Percentiles rank a stretch among this genome's conserved stretches.
Conservation (phyloP, 2,888 invertebrate genomes). For the Lepas anatifera region DNA sequence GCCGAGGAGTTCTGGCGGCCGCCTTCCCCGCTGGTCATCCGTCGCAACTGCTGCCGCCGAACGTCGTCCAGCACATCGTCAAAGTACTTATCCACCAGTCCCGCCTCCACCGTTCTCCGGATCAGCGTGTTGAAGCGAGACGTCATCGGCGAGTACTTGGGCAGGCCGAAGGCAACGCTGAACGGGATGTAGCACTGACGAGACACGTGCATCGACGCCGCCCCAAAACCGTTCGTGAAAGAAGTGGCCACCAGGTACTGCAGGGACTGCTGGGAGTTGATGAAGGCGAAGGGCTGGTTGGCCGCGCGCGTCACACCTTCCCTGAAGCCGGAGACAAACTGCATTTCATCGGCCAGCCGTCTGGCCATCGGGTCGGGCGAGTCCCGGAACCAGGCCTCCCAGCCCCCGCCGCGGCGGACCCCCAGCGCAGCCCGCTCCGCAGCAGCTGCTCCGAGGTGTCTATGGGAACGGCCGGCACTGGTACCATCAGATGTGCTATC, state of each 20-base stretch:
- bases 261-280: constrained; percentile 23
- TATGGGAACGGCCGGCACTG: constrained; percentile 18
- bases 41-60: not conserved
- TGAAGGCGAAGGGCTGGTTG: constrained; percentile 23
- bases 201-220: constrained; percentile 21
- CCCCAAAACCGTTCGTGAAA: constrained; percentile 22
- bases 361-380: constrained; percentile 22
- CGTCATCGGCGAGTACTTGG: constrained; percentile 2
- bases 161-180: constrained; percentile 13
- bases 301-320: constrained; percentile 18
- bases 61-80: not conserved
- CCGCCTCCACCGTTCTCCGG: not conserved
- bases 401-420: constrained; percentile 22
- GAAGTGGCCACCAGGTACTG: constrained; percentile 22
- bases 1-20: not conserved
- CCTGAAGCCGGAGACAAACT: constrained; percentile 20
- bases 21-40: not conserved
- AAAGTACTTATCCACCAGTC: not conserved
- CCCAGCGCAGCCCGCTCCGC: constrained; percentile 22
- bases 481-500: constrained; percentile 21
- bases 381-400: constrained; percentile 24
- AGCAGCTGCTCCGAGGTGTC: constrained; percentile 20
- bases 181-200: constrained; percentile 24
- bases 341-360: constrained; percentile 20
- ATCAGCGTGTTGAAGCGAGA: not conserved